Evolutionary conservation across 1,140 invertebrate species (phyloP).

Genomic region (Oscheius sp.): DNA sequence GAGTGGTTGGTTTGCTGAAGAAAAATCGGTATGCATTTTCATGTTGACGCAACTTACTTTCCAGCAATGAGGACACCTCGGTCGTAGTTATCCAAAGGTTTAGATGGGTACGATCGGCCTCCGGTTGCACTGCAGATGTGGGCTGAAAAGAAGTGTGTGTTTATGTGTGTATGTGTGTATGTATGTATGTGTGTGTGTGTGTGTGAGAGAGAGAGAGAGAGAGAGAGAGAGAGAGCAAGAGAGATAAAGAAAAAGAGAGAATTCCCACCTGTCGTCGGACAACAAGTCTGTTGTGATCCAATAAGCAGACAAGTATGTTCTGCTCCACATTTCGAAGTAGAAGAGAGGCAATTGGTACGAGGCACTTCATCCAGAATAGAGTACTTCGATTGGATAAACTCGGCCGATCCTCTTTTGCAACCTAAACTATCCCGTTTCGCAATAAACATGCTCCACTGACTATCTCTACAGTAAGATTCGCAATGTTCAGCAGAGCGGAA

Average conservation of each 20-base stretch:
- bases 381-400: slow-evolving; percentile 43
- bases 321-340: slow-evolving; percentile 45
- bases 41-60: slow-evolving; percentile 5
- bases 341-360: slow-evolving; percentile 49
- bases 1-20: slow-evolving; percentile 42
- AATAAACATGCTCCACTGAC: slow-evolving; percentile 34
- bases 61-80: slow-evolving; percentile 53
- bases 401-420: slow-evolving; percentile 48
- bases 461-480: slow-evolving; percentile 56
- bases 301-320: slow-evolving; percentile 53
- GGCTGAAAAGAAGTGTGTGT: slow-evolving; percentile 31
- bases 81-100: slow-evolving; percentile 52
- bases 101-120: slow-evolving; percentile 41
- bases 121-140: slow-evolving; percentile 52
- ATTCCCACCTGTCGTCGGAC: slow-evolving; percentile 52
- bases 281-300: slow-evolving; percentile 56
- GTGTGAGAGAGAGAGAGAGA: too few relatives aligned
- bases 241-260: slow-evolving; percentile 11
- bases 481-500: slow-evolving; percentile 56
- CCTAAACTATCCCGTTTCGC: slow-evolving; percentile 39
- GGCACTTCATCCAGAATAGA: slow-evolving; percentile 54
- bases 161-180: too few relatives aligned
- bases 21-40: not conserved
- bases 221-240: too few relatives aligned
- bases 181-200: too few relatives aligned